These are phyloP conservation scores for Casuarius casuarius DNA, from an alignment of 2,113 vertebrate genomes.

Conservation along the genomic window DNA sequence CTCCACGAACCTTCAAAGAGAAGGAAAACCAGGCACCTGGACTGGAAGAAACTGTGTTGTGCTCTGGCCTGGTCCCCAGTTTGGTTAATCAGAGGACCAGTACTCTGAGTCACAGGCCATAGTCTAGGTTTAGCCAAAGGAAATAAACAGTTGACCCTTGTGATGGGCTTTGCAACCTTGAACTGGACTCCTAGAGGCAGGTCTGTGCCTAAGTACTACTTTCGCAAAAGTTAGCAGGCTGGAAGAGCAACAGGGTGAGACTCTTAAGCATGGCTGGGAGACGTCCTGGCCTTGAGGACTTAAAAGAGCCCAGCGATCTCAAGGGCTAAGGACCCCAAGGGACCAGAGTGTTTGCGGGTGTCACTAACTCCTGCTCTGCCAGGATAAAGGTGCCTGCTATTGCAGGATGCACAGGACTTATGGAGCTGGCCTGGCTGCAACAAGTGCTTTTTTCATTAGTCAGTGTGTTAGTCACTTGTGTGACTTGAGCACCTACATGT, in stretches of 20 bases:
- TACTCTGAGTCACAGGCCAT: not conserved
- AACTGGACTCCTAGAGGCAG: not conserved
- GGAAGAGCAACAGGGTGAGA: not conserved
- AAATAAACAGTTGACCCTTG: not conserved
- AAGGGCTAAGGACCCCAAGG: not conserved
- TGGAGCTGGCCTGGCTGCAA: not conserved
- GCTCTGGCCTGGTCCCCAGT: not conserved
- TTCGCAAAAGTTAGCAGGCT: not conserved
- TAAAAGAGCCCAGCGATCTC: not conserved
- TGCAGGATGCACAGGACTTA: rapidly evolving
- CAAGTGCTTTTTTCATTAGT: not conserved
- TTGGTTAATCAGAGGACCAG: not conserved
- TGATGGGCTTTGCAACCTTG: not conserved
- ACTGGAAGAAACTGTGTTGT: not conserved
- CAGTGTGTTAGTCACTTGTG: not conserved
- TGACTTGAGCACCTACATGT: not conserved
- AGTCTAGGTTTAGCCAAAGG: not conserved
- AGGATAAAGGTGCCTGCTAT: not conserved
- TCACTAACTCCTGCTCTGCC: rapidly evolving
- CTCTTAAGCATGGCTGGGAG: not conserved
- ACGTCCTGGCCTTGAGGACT: not conserved
- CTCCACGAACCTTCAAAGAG: not conserved
- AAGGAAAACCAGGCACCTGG: not conserved
- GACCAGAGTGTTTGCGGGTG: not conserved
- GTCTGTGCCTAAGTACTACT: not conserved